Evolutionary conservation across 2,888 invertebrate genomes (phyloP), one percentile per base, ranked within the genome.

Genomic region (Acleris emargana): DNA sequence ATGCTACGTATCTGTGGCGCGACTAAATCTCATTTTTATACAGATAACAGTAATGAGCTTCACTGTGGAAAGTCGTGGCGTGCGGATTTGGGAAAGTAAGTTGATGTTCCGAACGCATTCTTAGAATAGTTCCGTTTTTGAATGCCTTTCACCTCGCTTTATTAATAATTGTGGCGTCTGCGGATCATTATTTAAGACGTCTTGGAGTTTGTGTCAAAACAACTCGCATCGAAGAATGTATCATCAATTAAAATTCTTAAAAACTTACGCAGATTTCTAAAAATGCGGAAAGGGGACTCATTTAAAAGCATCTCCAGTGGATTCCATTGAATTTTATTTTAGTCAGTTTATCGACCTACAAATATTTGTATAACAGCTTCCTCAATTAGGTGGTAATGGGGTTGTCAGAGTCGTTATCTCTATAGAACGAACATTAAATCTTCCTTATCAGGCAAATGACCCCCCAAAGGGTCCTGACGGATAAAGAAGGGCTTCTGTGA

Each of bases 31-130:
- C 79, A 77, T 83, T 80, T 82, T 84, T 82, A 82, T 79, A 80
- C 67, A 75, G 73, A 76, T 75, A 75, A 75, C 75, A 73, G 68
- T 71, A 71, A 71, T 73, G 72, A 64, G 52, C 51, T 45, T 58
- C 67, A 64, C 50, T 43, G 72, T 82, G 82, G 84, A 83, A 82
- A 84, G 80, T 74, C 72, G 73, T 72, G 76, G 75, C 77, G 80
- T 79, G 78, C 76, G 76, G 77, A 81, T 85, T 84, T 83, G 83
- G 84, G 85, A 84, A 86, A 86, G 84, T 81, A 80, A 76, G 77
- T 75, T 74, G 76, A 78, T 72, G 74, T 72, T 78, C 74, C 76
- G 75, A 84, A 80, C 78, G 76, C 80, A 80, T 82, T 82, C 80
- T 79, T 78, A 72, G 62, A 69, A 72, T 74, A 75, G 72, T 75